phyloP scores from a whole-genome alignment of 2,797 vertebrate genomes.

The Eulemur coronatus region DNA sequence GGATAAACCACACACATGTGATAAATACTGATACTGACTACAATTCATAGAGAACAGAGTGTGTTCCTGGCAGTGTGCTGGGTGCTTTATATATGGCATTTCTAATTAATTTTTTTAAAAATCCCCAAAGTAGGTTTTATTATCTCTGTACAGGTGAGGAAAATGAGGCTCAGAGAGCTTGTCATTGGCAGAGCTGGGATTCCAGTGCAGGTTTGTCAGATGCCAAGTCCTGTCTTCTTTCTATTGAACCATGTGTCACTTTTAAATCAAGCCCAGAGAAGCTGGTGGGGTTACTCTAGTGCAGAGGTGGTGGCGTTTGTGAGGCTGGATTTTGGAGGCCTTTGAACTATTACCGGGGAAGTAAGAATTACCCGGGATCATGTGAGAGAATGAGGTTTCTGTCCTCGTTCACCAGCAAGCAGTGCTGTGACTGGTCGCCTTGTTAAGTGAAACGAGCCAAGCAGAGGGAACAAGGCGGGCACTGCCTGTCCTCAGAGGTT shows the following conservation, averaged over 20 bases:
- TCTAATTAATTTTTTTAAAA: not conserved
- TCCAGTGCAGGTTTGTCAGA: too few relatives aligned
- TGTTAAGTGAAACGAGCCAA: not conserved
- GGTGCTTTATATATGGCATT: not conserved
- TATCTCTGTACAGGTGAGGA: not conserved
- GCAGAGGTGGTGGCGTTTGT: not conserved
- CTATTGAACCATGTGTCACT: rapidly evolving
- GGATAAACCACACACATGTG: not conserved
- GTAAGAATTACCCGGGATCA: not conserved
- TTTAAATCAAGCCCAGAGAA: not conserved
- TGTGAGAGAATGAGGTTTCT: not conserved
- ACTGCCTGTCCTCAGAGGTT: not conserved
- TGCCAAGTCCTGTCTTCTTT: not conserved
- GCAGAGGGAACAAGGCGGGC: not conserved
- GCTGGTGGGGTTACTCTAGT: not conserved
- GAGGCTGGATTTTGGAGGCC: not conserved
- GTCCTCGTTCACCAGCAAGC: not conserved
- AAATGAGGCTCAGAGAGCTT: not conserved
- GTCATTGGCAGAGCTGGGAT: not conserved
- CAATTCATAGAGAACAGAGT: not conserved
- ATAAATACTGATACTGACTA: not conserved
- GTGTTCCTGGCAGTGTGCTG: not conserved
- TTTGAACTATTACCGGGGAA: not conserved
- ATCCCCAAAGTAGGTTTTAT: not conserved
- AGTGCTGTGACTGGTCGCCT: not conserved